phyloP scores from a whole-genome alignment of 1,140 invertebrate species.

The Macrotrachela quadricornifera region DNA sequence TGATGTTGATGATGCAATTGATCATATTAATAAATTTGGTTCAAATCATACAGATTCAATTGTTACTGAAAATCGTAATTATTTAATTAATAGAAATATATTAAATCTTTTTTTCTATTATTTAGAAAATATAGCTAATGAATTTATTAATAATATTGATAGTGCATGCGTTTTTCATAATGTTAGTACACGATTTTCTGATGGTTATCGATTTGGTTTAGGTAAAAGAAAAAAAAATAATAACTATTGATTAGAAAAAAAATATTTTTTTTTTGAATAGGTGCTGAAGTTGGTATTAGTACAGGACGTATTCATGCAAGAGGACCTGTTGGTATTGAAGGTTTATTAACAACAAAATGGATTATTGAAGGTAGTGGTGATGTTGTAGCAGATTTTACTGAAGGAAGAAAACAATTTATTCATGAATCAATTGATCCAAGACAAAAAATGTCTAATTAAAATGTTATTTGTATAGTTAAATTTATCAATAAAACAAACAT shows the following conservation, averaged over 20 bases:
- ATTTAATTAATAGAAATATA: background rate
- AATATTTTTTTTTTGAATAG: constrained; percentile 33
- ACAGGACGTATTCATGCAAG: constrained; percentile 83
- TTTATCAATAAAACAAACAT: too few relatives aligned
- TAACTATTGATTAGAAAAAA: background rate
- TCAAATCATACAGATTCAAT: constrained; percentile 90
- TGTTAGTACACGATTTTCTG: constrained; percentile 79
- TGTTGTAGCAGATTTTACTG: constrained; percentile 27
- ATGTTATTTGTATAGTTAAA: too few relatives aligned
- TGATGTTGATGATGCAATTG: constrained; percentile 60
- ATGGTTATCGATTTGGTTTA: constrained; percentile 88
- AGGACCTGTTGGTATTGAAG: constrained; percentile 90
- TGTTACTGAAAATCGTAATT: constrained; percentile 58
- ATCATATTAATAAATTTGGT: constrained; percentile 82
- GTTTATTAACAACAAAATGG: constrained; percentile 92
- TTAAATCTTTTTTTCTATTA: constrained; percentile 1
- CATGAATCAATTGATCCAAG: constrained; percentile 13
- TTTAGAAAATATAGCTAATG: constrained; percentile 35
- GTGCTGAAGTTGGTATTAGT: constrained; percentile 74
- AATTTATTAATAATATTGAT: constrained; percentile 65
- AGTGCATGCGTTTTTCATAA: constrained; percentile 97
- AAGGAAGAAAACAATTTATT: constrained; percentile 17
- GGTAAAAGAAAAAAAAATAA: constrained; percentile 17
- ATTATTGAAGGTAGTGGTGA: constrained; percentile 48
- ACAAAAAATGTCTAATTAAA: too few relatives aligned